Evolutionary conservation across 2,113 vertebrate genomes (phyloP).

Genomic region (Pygoscelis antarcticus): DNA sequence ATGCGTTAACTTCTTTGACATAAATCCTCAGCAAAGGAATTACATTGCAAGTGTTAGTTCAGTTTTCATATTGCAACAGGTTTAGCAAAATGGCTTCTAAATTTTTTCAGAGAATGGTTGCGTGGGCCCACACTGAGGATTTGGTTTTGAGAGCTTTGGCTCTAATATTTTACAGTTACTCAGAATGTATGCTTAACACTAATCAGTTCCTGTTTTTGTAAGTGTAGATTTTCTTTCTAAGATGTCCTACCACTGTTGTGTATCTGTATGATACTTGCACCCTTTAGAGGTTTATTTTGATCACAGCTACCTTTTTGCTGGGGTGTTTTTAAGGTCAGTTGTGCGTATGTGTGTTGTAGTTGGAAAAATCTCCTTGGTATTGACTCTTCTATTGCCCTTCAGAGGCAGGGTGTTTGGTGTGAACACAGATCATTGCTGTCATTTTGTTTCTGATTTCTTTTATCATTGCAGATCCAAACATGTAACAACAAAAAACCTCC

Average conservation of each 20-base stretch:
- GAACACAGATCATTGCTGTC: neutral
- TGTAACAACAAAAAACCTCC: neutral
- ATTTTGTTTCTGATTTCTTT: neutral
- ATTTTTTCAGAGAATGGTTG: neutral
- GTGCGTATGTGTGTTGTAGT: neutral
- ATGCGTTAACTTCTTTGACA: neutral
- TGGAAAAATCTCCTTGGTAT: neutral
- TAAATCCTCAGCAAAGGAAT: neutral
- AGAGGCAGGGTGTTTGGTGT: neutral
- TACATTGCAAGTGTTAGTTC: neutral
- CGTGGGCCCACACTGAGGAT: rapidly evolving
- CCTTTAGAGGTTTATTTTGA: neutral
- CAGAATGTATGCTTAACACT: neutral
- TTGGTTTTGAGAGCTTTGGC: neutral
- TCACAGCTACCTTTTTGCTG: neutral
- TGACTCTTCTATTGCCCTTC: neutral
- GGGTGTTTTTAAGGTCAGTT: neutral
- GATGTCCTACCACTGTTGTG: rapidly evolving
- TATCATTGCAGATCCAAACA: neutral
- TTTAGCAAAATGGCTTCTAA: neutral
- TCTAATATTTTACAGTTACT: neutral
- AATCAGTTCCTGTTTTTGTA: neutral
- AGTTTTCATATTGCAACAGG: neutral
- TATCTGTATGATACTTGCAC: neutral
- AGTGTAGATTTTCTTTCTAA: neutral